A percentile compares a stretch with the other conserved stretches of the same genome.
These are phyloP conservation scores for Echiichthys vipera DNA, from an alignment of 2,797 vertebrate genomes.

Conservation along the genomic window DNA sequence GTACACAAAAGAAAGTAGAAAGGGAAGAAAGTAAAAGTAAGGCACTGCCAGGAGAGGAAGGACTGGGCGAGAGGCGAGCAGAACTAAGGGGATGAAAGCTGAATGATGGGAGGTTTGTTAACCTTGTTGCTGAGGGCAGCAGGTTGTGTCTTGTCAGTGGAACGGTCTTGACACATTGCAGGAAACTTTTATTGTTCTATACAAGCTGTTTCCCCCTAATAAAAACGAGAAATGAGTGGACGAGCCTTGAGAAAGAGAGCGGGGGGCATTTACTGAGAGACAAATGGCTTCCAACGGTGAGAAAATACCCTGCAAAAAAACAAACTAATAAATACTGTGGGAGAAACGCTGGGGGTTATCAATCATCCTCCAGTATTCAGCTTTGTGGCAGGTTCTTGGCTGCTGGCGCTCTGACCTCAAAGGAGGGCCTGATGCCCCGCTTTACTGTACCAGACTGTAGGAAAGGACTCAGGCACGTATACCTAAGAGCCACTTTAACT, in stretches of 20 bases:
- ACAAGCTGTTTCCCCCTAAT: slow-evolving; percentile 78
- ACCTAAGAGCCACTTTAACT: slow-evolving; percentile 71
- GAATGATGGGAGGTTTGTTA: slow-evolving; percentile 41
- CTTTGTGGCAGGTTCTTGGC: slow-evolving; percentile 70
- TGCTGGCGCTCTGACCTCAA: slow-evolving; percentile 54
- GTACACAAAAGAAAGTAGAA: slow-evolving; percentile 59
- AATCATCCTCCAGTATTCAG: slow-evolving; percentile 58
- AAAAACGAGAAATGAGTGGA: slow-evolving; percentile 47
- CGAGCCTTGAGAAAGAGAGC: not conserved
- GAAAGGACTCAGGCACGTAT: slow-evolving; percentile 58
- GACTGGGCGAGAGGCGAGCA: slow-evolving; percentile 36
- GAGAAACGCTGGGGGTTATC: slow-evolving; percentile 64
- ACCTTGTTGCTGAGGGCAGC: slow-evolving; percentile 35
- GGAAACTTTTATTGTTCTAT: slow-evolving; percentile 83
- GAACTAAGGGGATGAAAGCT: slow-evolving; percentile 47
- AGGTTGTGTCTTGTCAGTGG: slow-evolving; percentile 65
- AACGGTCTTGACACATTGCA: slow-evolving; percentile 68
- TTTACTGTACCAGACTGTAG: slow-evolving; percentile 31
- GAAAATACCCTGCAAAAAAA: slow-evolving; percentile 68
- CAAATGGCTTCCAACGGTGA: slow-evolving; percentile 62
- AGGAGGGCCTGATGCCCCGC: slow-evolving; percentile 52
- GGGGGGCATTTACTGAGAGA: slow-evolving; percentile 49
- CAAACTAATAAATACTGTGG: slow-evolving; percentile 72
- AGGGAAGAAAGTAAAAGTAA: slow-evolving; percentile 51
- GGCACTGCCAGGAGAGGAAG: slow-evolving; percentile 65